Conservation (phyloP, 2,113 vertebrate species). For the Silurus meridionalis region DNA sequence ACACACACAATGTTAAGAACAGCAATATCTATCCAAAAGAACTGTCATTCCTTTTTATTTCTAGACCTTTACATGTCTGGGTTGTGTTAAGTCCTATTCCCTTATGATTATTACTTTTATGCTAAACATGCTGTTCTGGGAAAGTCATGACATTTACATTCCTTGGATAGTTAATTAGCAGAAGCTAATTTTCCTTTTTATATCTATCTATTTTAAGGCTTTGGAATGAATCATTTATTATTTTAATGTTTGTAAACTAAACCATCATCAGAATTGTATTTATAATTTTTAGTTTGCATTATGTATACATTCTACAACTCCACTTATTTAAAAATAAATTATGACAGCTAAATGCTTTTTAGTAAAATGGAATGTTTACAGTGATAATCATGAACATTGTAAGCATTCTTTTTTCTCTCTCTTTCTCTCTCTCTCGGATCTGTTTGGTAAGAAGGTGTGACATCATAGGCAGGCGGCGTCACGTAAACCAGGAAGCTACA, state of each 20-base stretch:
- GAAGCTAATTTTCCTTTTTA: slow-evolving; percentile 21
- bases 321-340: neutral
- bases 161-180: slow-evolving; percentile 12
- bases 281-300: neutral
- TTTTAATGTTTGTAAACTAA: neutral
- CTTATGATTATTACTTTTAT: neutral
- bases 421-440: neutral
- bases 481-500: too few species aligned
- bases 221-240: neutral
- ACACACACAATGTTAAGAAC: neutral
- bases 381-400: neutral
- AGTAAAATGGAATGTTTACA: neutral
- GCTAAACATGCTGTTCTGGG: neutral
- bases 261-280: neutral
- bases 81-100: neutral
- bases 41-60: neutral
- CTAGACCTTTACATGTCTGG: neutral
- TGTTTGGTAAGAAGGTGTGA: neutral
- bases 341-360: neutral
- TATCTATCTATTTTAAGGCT: neutral
- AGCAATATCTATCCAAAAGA: slow-evolving; percentile 5
- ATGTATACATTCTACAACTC: neutral
- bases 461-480: too few species aligned
- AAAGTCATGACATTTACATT: neutral
- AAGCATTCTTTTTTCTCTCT: neutral